Base-by-base conservation (phyloP, 2,113 vertebrate genomes). In the Planiliza haematocheilus region DNA sequence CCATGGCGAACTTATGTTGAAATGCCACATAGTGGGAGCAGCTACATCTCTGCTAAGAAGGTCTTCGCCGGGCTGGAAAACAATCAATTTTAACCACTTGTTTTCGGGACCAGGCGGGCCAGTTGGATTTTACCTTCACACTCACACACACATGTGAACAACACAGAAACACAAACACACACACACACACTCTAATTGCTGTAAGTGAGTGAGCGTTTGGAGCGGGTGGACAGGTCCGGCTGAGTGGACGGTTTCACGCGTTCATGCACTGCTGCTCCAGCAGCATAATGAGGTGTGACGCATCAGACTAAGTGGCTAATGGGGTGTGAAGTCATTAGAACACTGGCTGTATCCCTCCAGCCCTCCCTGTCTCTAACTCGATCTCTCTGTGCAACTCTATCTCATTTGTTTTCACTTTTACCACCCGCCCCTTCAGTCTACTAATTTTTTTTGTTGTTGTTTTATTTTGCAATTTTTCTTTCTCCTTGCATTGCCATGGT, bases 321-420 rank as follows among this genome's bases (percentile, higher is more conserved):
- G 93, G 91, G 90, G 89, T 93, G 93, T 93, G 91, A 94, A 94
- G 91, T 93, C 93, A 94, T 94, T 94, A 93, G 93, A 91, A 92
- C 91, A 89, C 77, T 80, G 91, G 81, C 85, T 90, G 87, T 88
- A 90, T 93, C 85, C 66, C 83, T 89, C 81, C 60, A 86, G 84
- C 87, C 75, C 77, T 87, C 79, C 78, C 76, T 79, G 84, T 89
- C 87, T 89, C 81, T 81, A 86, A 87, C 85, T 84, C 50, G 3
- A 82, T 89, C 80, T 81, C 74, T 72, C 70, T 50, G 52, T 88
- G 68, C 73, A 86, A 82, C 84, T 83, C 76, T 69, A 68, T 84
- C 76, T 83, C 74, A 83, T 89, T 88, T 90, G 72, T 83, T 90
- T 84, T 77, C 17, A 11, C 43, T 81, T 83, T 83, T 70, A 73